A percentile compares a stretch with the other conserved stretches of the same genome.
Evolutionary conservation across 1,140 invertebrate species (phyloP).

Genomic region (Formica exsecta): DNA sequence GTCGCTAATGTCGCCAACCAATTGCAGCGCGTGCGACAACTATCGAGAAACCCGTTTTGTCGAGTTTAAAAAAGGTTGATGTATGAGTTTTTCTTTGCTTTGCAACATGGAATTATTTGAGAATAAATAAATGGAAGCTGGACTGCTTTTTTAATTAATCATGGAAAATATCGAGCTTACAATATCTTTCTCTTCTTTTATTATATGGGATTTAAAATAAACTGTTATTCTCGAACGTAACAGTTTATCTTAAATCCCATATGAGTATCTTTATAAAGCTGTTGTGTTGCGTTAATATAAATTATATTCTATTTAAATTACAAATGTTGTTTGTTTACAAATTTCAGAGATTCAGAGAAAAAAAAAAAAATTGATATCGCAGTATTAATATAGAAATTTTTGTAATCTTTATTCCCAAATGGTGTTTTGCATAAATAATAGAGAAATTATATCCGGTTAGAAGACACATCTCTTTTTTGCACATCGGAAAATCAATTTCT

Average conservation of each 20-base stretch:
- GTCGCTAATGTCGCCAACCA: slow-evolving; percentile 28
- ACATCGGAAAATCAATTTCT: slow-evolving; percentile 29
- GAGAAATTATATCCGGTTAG: neutral
- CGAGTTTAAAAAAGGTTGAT: neutral
- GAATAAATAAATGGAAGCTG: slow-evolving; percentile 24
- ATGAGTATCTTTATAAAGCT: neutral
- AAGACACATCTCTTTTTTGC: neutral
- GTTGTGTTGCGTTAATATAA: neutral
- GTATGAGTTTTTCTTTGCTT: neutral
- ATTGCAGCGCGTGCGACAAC: slow-evolving; percentile 5
- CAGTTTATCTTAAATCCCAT: neutral
- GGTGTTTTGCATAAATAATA: neutral
- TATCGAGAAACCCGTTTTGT: slow-evolving; percentile 33
- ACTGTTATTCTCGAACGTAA: too few species aligned
- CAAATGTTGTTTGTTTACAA: neutral
- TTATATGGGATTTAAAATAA: too few species aligned
- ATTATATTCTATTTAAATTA: neutral
- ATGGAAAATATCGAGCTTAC: too few species aligned
- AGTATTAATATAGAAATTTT: neutral
- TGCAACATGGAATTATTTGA: neutral
- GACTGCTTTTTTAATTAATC: neutral
- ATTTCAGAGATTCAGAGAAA: neutral
- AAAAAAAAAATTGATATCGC: neutral
- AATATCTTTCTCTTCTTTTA: too few species aligned
- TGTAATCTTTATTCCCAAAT: neutral